Conservation (phyloP, 2,888 invertebrate genomes). For the Poecilus cupreus region DNA sequence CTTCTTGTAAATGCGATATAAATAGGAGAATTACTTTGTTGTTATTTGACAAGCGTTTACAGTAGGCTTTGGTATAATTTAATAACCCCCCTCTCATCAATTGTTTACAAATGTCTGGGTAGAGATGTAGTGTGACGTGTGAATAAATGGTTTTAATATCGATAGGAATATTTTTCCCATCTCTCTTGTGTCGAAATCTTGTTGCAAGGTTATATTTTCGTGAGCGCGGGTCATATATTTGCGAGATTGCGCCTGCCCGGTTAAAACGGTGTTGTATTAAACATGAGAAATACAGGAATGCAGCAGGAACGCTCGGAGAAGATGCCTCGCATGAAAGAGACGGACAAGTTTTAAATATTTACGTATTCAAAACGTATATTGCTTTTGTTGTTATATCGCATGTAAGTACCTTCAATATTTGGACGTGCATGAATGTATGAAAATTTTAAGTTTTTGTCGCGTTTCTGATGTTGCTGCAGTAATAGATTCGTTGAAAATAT, state of each 20-base stretch:
- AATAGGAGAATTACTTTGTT: no score
- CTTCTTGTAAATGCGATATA: no score
- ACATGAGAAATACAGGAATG: slow-evolving; percentile 54
- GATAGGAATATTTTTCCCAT: slow-evolving; percentile 51
- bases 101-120: slow-evolving; percentile 34
- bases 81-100: neutral
- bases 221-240: slow-evolving; percentile 36
- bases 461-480: neutral
- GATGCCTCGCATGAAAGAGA: neutral
- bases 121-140: slow-evolving; percentile 32
- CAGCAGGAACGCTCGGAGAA: neutral
- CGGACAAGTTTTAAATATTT: slow-evolving; percentile 37
- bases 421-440: neutral
- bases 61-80: neutral
- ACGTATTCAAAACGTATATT: slow-evolving; percentile 43
- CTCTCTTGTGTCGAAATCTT: slow-evolving; percentile 43
- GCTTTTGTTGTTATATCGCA: slow-evolving; percentile 41
- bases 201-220: slow-evolving; percentile 49
- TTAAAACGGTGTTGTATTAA: slow-evolving; percentile 50
- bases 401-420: slow-evolving; percentile 34
- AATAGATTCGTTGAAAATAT: no score
- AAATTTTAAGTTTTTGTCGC: slow-evolving; percentile 18
- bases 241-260: slow-evolving; percentile 48
- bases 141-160: slow-evolving; percentile 56
- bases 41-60: no score